Conservation (phyloP, 2,797 vertebrate genomes). For the Calcarius lapponicus region DNA sequence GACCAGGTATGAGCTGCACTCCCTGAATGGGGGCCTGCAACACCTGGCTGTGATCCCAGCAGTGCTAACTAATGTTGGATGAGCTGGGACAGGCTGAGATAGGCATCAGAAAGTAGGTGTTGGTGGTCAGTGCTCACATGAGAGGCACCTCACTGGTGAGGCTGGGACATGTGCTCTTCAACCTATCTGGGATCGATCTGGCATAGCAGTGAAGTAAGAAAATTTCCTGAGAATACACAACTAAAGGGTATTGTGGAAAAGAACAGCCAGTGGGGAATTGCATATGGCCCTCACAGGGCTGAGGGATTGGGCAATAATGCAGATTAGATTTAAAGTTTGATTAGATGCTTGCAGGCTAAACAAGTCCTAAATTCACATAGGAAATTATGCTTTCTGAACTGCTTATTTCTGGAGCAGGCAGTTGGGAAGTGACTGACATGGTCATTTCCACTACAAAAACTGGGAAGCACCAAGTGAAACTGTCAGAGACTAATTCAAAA, state of each 20-base stretch:
- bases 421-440: background rate
- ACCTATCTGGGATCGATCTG: background rate
- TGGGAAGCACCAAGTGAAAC: background rate
- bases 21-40: background rate
- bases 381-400: background rate
- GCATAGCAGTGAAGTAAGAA: background rate
- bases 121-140: constrained; percentile 17
- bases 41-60: background rate
- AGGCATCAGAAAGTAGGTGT: constrained; percentile 29
- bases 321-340: background rate
- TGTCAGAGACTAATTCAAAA: background rate
- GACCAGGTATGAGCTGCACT: background rate
- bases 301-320: background rate
- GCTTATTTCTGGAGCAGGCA: background rate
- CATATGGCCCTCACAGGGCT: background rate
- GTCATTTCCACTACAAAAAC: background rate
- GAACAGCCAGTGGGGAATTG: background rate
- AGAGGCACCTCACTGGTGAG: background rate
- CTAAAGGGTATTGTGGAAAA: background rate
- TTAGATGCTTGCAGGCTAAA: background rate
- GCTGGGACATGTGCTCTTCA: background rate
- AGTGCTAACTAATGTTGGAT: background rate
- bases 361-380: background rate
- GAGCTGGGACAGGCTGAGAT: constrained; percentile 16
- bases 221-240: background rate